phyloP scores from a whole-genome alignment of 2,888 invertebrate species.

The Athripsodes cinereus region DNA sequence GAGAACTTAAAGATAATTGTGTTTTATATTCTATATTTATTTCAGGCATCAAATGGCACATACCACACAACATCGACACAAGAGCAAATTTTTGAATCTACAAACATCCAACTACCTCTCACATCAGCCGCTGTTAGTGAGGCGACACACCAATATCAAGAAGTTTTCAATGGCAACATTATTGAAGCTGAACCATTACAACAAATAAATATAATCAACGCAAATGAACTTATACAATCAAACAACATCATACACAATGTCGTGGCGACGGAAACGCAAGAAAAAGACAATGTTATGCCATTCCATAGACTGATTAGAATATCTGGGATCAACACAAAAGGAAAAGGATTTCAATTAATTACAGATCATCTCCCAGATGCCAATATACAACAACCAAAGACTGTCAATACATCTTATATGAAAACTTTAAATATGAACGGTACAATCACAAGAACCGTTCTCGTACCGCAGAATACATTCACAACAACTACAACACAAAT shows the following conservation, averaged over 20 bases:
- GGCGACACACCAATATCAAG: not conserved
- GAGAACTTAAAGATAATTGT: too few species aligned
- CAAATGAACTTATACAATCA: not conserved
- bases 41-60: not conserved
- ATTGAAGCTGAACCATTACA: not conserved
- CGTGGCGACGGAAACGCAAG: not conserved
- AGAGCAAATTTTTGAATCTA: not conserved
- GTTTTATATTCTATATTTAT: too few species aligned
- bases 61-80: not conserved
- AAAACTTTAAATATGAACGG: not conserved
- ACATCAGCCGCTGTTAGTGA: not conserved
- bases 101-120: not conserved
- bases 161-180: not conserved
- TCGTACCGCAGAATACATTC: not conserved
- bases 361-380: constrained; percentile 13
- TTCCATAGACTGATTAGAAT: constrained; percentile 13
- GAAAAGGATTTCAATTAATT: constrained; percentile 15
- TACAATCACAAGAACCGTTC: not conserved
- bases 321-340: constrained; percentile 7
- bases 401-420: not conserved
- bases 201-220: not conserved
- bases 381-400: constrained; percentile 3
- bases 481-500: not conserved
- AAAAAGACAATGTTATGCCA: not conserved
- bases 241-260: not conserved